Evolutionary conservation across 2,888 invertebrate genomes (phyloP), one percentile per base, ranked within the genome.

Genomic region (Plusia festucae): DNA sequence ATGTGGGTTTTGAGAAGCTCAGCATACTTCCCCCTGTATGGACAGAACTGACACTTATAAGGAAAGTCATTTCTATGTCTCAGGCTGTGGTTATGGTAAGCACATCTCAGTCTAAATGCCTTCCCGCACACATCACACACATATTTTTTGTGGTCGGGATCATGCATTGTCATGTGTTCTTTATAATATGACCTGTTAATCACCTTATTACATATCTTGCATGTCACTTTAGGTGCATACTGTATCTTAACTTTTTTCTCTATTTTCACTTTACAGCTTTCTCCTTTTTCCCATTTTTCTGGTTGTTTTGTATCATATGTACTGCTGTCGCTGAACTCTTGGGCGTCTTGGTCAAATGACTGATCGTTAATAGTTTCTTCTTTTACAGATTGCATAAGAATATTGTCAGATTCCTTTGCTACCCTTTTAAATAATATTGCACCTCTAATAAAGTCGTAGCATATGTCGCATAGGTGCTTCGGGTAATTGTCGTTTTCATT

Each of bases 101-200:
- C 86, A 76, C 90, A 89, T 60, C 87, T 74, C 32, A 87, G 74
- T 22, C 90, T 76, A 66, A 90, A 91, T 16, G 87, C 86, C 67
- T 90, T 91, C 0, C 91, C 91, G 73, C 91, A 91, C 0, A 91
- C 73, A 66, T 91, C 91, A 78, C 91, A 91, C 0, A 91, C 83
- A 82, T 87, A 90, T 54, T 88, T 88, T 16, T 51, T 20, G 46
- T 55, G 30, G 62, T 40, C 40, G 54, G 52, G 18, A 59, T 91
- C 88, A 79, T 90, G 90, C 81, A 90, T 82, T 4, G 88, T 87
- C 44, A 89, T 61, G 65, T 90, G 90, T 49, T 89, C 86, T 67
- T 87, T 90, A 34, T 84, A 86, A 70, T 88, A 88, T n/a, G 88
- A 85, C 56, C 82, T 81, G 62, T 82, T 88, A 7, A 91, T 80